Conservation (phyloP, 1,140 invertebrate genomes). For the Drosophila paulistorum region DNA sequence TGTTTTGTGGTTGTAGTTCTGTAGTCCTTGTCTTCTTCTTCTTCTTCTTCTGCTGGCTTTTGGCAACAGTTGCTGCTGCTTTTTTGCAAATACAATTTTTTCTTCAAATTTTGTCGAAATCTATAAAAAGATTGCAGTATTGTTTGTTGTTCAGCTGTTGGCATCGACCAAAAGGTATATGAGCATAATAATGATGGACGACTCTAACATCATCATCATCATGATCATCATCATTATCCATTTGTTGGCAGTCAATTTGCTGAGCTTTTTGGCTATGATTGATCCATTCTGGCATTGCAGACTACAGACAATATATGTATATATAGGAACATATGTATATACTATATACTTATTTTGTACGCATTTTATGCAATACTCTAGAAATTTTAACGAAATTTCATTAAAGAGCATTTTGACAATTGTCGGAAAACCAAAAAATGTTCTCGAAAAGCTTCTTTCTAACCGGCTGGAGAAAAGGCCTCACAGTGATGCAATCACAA, state of each 20-base stretch:
- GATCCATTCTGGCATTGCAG: slow-evolving; percentile 61
- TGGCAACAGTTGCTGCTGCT: slow-evolving; percentile 72
- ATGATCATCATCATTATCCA: slow-evolving; percentile 32
- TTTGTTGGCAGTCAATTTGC: slow-evolving; percentile 64
- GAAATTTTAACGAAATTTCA: background rate
- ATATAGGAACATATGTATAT: no score
- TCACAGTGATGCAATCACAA: background rate
- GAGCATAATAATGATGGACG: slow-evolving; percentile 76
- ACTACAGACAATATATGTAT: no score
- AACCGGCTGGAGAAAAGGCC: background rate
- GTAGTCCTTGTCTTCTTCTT: slow-evolving; percentile 40
- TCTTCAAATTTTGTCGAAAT: slow-evolving; percentile 70
- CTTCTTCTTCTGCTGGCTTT: slow-evolving; percentile 39
- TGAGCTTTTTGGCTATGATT: slow-evolving; percentile 54
- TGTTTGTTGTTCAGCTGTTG: slow-evolving; percentile 71
- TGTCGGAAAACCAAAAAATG: no score
- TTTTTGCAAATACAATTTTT: slow-evolving; percentile 69
- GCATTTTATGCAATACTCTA: slow-evolving; percentile 45
- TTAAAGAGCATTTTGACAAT: background rate
- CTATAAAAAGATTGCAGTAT: slow-evolving; percentile 79
- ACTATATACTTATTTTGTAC: background rate
- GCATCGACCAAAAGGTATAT: slow-evolving; percentile 67
- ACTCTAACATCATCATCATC: slow-evolving; percentile 34
- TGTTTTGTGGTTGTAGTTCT: slow-evolving; percentile 34
- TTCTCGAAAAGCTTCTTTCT: background rate